Base-by-base conservation (phyloP, 1,140 invertebrate genomes). In the Aphelinus certus region DNA sequence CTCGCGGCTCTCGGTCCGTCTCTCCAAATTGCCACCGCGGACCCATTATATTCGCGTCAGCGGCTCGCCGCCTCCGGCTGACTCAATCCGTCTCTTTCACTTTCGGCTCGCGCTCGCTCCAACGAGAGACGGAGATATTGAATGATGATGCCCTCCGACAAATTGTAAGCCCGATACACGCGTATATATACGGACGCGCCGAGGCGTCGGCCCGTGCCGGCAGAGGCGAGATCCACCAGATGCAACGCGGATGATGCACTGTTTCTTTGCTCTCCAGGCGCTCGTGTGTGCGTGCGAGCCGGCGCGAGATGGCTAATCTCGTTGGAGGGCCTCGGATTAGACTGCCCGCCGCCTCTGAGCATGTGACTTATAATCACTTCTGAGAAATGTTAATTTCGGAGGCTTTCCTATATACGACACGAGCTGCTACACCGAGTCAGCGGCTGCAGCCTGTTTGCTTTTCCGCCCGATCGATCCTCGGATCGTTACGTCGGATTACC, bases 1-100 rank as follows among this genome's bases (percentile, higher is more conserved):
- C 77, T 70, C 75, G 76, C 72, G 56, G 71, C 66, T 76, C 56
- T 65, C 69, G 75, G 69, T 75, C 73, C 51, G 9, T 53, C 51
- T 9, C 4, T 78, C 80, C 60, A 80, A 81, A 81, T 81, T 79
- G 76, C 79, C 73, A 78, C 73, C 71, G 74, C 70, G 66, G 57
- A 69, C 76, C 26, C 76, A 80, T 81, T 79, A 80, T 80, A 78
- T 78, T 80, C 79, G 77, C 77, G 79, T 81, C 80, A 79, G 76
- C 76, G 56, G 53, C 65, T 67, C 56, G 5, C 63, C 60, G 45
- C 51, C 51, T 53, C 55, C 58, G n/a, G 48, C 65, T 61, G 43
- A 47, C 70, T 72, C 73, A 51, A 74, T 72, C 57, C 57, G 66
- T 77, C 76, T 67, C 63, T 75, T 70, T 71, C 68, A 75, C 76